A percentile compares a stretch with the other conserved stretches of the same genome.
Evolutionary conservation across 1,140 invertebrate genomes (phyloP).

Genomic region (Platyscapa corneri): DNA sequence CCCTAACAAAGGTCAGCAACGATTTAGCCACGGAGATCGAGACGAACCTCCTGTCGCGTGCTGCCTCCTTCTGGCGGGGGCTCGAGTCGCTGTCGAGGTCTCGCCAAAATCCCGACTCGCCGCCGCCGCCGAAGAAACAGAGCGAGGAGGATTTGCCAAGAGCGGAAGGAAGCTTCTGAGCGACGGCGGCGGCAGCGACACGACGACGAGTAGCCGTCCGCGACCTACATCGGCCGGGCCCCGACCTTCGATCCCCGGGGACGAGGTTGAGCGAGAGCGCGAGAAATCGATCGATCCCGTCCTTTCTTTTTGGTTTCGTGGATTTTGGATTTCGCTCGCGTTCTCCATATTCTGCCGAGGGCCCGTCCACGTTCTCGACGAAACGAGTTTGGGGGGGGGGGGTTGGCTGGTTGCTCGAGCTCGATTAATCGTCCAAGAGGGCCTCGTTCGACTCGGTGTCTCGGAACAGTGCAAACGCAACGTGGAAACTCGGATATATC

Average conservation of each 20-base stretch:
- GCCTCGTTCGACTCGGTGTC: too few relatives aligned
- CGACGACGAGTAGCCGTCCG: constrained; percentile 33
- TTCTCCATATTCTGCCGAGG: too few relatives aligned
- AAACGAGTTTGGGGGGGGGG: too few relatives aligned
- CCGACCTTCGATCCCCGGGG: constrained; percentile 56
- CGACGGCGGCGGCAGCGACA: constrained; percentile 50
- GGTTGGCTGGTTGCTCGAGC: too few relatives aligned
- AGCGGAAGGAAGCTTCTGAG: constrained; percentile 59
- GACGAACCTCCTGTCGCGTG: neutral
- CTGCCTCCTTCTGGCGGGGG: constrained; percentile 13
- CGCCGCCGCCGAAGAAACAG: neutral
- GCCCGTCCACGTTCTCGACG: too few relatives aligned
- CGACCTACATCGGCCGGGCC: constrained; percentile 55
- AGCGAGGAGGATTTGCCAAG: constrained; percentile 54
- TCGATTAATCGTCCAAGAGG: too few relatives aligned
- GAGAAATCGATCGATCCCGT: constrained; percentile 20
- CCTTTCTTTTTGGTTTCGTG: neutral
- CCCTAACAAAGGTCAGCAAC: neutral
- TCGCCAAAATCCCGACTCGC: neutral
- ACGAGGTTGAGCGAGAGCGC: constrained; percentile 35
- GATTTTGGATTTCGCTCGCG: neutral
- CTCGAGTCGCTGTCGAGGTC: constrained; percentile 7
- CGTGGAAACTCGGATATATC: too few relatives aligned
- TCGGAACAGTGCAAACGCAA: too few relatives aligned
- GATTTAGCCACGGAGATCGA: neutral